Percentiles rank a stretch among this genome's conserved stretches.
Conservation (phyloP, 2,797 vertebrate species). For the Acipenser transmontanus region DNA sequence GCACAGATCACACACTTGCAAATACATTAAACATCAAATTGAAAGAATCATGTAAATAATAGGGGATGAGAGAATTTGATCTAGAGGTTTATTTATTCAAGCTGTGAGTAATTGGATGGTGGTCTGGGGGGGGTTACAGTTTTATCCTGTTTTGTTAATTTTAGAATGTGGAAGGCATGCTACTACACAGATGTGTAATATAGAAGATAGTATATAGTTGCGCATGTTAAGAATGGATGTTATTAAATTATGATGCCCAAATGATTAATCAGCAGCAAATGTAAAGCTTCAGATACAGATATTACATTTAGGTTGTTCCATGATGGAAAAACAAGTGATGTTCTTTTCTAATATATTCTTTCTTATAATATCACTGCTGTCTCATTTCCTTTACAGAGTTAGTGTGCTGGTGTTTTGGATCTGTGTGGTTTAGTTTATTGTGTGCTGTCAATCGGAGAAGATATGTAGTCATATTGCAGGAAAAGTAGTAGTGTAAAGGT, state of each 20-base stretch:
- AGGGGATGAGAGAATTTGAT: background rate
- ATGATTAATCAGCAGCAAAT: background rate
- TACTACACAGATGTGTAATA: slow-evolving; percentile 4
- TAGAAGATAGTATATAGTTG: no score
- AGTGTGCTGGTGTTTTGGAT: no score
- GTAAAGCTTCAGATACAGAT: background rate
- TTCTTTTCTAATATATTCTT: background rate
- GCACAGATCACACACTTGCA: no score
- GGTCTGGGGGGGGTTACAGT: background rate
- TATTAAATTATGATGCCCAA: background rate
- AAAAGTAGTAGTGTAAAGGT: no score
- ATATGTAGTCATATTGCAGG: no score
- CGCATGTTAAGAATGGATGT: background rate
- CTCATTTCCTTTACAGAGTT: no score
- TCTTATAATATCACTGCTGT: background rate
- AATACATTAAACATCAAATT: no score
- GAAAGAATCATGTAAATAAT: no score
- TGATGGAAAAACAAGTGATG: background rate
- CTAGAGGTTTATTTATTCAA: background rate
- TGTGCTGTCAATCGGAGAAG: no score
- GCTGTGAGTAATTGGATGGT: background rate
- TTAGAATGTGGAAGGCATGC: background rate
- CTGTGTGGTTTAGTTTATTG: no score
- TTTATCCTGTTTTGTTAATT: background rate
- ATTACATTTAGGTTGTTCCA: background rate